phyloP scores from a whole-genome alignment of 2,113 vertebrate species.

The Oceanites oceanicus region DNA sequence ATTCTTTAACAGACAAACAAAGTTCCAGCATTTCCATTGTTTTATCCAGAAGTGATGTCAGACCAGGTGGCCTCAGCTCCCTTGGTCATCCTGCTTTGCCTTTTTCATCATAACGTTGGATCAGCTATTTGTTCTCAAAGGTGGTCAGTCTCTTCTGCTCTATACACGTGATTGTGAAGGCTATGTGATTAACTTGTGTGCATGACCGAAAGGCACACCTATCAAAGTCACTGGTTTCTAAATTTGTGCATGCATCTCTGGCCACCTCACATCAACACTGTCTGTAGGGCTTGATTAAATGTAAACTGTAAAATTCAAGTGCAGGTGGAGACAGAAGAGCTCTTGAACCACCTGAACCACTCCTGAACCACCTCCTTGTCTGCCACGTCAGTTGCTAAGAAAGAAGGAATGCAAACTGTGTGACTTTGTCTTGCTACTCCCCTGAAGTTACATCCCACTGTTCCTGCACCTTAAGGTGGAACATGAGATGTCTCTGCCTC shows the following conservation, averaged over 20 bases:
- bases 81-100: conserved; percentile 29
- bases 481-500: not conserved
- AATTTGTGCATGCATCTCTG: not conserved
- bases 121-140: not conserved
- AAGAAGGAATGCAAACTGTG: not conserved
- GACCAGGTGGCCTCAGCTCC: conserved; percentile 6
- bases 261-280: not conserved
- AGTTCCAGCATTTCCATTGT: not conserved
- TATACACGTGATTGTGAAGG: not conserved
- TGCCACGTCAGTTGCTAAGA: not conserved
- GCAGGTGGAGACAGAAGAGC: not conserved
- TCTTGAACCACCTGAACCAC: not conserved
- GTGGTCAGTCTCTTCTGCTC: conserved; percentile 23
- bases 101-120: not conserved
- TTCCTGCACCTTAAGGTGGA: not conserved
- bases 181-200: not conserved
- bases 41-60: conserved; percentile 27
- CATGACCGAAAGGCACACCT: not conserved
- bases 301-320: not conserved
- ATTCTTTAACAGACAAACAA: conserved; percentile 43
- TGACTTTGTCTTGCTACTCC: not conserved
- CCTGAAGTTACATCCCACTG: not conserved
- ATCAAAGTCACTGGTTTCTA: not conserved
- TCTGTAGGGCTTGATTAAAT: not conserved
- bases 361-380: not conserved